Conservation (phyloP, 2,888 invertebrate species). For the Dryocosmus kuriphilus region DNA sequence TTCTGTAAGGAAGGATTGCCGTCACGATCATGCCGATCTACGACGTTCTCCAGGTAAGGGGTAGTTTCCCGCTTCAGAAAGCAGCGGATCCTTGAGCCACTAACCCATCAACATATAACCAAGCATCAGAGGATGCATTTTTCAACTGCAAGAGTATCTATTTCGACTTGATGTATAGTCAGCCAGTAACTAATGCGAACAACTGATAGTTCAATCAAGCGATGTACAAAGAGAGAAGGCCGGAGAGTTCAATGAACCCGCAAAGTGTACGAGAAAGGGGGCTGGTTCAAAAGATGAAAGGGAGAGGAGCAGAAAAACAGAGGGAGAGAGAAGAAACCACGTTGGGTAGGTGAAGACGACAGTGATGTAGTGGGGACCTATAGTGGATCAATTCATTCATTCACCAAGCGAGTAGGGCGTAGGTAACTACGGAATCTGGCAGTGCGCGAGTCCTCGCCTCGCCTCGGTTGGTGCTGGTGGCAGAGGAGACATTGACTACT, state of each 20-base stretch:
- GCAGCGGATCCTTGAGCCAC: no score
- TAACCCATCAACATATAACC: no score
- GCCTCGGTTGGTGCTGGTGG: slow-evolving; percentile 54
- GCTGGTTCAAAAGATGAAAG: slow-evolving; percentile 13
- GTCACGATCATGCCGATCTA: no score
- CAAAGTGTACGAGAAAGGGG: slow-evolving; percentile 1
- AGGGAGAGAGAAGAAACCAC: slow-evolving; percentile 37
- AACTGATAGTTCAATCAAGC: slow-evolving; percentile 4
- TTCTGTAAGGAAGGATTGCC: no score
- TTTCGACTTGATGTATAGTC: slow-evolving; percentile 42
- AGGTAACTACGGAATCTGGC: slow-evolving; percentile 51
- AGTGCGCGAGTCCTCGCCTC: slow-evolving; percentile 58
- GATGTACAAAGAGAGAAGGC: neutral
- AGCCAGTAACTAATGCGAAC: slow-evolving; percentile 49
- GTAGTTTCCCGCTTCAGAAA: no score
- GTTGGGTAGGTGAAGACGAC: slow-evolving; percentile 61
- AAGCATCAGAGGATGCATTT: no score
- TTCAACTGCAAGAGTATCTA: no score
- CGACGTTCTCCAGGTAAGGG: no score
- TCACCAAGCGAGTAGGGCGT: slow-evolving; percentile 59
- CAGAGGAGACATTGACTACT: slow-evolving; percentile 56
- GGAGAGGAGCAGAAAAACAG: slow-evolving; percentile 22
- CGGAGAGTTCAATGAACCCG: neutral
- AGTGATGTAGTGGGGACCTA: slow-evolving; percentile 53
- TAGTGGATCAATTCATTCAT: slow-evolving; percentile 62